A percentile compares a stretch with the other conserved stretches of the same genome.
phyloP scores from a whole-genome alignment of 2,888 invertebrate species.

The Uropetala carovei region DNA sequence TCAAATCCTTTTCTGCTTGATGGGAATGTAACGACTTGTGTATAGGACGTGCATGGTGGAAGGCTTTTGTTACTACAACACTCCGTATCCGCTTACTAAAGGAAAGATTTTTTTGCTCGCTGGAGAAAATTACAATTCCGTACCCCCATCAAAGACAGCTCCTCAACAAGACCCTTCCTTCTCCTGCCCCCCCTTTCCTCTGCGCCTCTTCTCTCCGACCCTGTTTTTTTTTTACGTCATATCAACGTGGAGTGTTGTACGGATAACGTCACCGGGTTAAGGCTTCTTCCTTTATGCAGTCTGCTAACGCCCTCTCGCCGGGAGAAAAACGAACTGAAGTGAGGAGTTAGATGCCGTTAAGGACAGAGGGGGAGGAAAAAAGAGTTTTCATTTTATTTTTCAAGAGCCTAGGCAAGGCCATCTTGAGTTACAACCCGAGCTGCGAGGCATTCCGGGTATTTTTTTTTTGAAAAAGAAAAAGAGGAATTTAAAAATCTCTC shows the following conservation, averaged over 20 bases:
- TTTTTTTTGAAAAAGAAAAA: no score
- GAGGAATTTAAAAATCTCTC: no score
- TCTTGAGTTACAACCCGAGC: no score
- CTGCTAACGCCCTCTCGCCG: slow-evolving; percentile 6
- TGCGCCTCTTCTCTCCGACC: no score
- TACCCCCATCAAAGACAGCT: background rate
- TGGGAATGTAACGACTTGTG: slow-evolving; percentile 15
- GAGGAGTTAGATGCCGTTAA: background rate
- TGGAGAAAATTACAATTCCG: slow-evolving; percentile 22
- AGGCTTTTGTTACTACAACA: background rate
- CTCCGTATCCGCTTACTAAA: background rate
- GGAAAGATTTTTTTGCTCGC: background rate
- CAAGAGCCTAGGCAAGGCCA: no score
- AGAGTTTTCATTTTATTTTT: background rate
- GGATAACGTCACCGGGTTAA: background rate
- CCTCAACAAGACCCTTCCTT: background rate
- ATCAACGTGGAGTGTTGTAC: background rate
- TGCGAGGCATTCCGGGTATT: no score
- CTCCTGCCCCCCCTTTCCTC: background rate
- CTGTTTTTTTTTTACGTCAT: slow-evolving; percentile 7
- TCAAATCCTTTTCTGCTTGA: background rate
- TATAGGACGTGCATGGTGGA: background rate
- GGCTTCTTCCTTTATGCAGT: background rate
- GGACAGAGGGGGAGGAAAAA: background rate
- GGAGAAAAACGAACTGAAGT: background rate